These are phyloP conservation scores for rabbit (Oryctolagus cuniculus) DNA, from an alignment of 2,113 vertebrate species.

Conservation along the genomic window DNA sequence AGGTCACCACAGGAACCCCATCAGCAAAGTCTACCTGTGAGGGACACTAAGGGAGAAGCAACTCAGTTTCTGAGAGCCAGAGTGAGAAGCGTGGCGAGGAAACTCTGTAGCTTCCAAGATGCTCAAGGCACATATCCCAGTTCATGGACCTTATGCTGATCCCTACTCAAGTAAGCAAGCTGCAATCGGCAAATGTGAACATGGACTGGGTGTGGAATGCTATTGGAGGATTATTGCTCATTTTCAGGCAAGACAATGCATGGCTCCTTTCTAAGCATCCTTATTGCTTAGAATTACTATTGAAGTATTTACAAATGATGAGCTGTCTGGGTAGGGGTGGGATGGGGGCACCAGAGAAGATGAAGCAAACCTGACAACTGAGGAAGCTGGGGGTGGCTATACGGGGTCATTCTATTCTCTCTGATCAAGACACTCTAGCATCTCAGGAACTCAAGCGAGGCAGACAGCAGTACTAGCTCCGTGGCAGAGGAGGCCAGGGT, in stretches of 20 bases:
- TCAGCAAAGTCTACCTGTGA: neutral
- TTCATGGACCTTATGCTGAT: neutral
- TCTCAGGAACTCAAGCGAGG: neutral
- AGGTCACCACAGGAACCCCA: neutral
- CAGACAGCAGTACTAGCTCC: neutral
- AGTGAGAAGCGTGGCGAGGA: no score
- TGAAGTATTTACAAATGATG: neutral
- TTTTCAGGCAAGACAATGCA: neutral
- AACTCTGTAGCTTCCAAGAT: neutral
- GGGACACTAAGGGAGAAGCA: neutral
- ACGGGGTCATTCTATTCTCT: fast-evolving
- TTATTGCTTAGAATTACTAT: slow-evolving; percentile 4
- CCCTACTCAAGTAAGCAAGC: neutral
- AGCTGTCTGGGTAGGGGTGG: neutral
- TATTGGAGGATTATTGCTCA: neutral
- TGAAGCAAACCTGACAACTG: neutral
- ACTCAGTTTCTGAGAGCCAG: neutral
- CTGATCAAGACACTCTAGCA: neutral
- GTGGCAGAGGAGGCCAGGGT: neutral
- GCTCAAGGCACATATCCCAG: neutral
- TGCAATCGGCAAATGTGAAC: neutral
- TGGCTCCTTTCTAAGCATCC: neutral
- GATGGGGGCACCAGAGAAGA: neutral
- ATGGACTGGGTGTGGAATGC: neutral
- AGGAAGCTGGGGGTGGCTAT: neutral